Conservation (phyloP, 2,888 invertebrate genomes). For the Tromatobia lineatoria region DNA sequence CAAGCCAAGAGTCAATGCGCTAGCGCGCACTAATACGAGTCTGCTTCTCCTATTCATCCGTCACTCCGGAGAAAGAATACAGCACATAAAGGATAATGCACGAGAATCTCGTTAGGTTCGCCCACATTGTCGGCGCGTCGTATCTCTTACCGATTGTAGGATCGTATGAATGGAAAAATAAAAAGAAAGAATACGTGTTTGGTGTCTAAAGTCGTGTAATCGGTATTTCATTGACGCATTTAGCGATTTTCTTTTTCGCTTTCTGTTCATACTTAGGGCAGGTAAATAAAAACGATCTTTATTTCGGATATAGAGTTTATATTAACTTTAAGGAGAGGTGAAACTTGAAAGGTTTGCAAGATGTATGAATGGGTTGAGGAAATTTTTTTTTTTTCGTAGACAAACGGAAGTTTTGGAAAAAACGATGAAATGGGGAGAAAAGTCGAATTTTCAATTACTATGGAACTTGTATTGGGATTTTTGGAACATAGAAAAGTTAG, state of each 20-base stretch:
- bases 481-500: no score
- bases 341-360: no score
- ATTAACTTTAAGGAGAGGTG: no score
- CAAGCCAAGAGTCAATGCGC: slow-evolving; percentile 75
- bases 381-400: no score
- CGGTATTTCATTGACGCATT: background rate
- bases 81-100: slow-evolving; percentile 40
- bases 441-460: background rate
- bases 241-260: background rate
- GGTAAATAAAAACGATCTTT: no score
- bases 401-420: no score
- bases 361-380: no score
- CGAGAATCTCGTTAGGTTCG: slow-evolving; percentile 41
- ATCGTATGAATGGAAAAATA: slow-evolving; percentile 12
- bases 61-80: slow-evolving; percentile 44
- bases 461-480: background rate
- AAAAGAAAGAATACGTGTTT: background rate
- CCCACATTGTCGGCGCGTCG: slow-evolving; percentile 40
- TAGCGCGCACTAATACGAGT: slow-evolving; percentile 56
- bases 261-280: background rate
- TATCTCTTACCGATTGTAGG: slow-evolving; percentile 13
- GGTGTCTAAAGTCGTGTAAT: background rate
- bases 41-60: slow-evolving; percentile 55
- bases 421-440: no score
- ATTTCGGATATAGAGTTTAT: no score